These are phyloP conservation scores for Papilio glaucus DNA, from an alignment of 1,140 invertebrate species.

Conservation along the genomic window DNA sequence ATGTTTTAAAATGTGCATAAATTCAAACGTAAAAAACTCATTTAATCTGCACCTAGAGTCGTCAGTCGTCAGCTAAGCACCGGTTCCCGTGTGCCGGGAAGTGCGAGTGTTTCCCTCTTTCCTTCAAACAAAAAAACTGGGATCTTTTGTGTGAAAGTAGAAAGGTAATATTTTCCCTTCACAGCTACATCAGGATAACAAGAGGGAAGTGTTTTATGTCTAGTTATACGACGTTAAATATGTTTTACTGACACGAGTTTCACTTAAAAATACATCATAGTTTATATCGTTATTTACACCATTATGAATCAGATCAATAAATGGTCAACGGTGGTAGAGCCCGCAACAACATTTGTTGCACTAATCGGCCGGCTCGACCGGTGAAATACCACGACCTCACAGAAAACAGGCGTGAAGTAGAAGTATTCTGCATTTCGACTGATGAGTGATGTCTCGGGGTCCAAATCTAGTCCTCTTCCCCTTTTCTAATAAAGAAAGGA, in stretches of 20 bases:
- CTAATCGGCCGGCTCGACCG: too few relatives aligned
- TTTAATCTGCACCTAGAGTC: conserved; percentile 9
- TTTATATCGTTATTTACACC: too few relatives aligned
- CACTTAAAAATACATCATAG: not conserved
- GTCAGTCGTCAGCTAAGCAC: conserved; percentile 5
- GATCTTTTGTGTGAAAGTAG: conserved; percentile 19
- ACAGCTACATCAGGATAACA: conserved; percentile 20
- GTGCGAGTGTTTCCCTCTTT: conserved; percentile 18
- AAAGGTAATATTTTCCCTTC: conserved; percentile 21
- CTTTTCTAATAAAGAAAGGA: too few relatives aligned
- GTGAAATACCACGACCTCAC: too few relatives aligned
- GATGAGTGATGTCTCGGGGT: too few relatives aligned
- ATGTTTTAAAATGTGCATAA: not conserved
- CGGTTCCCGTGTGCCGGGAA: not conserved
- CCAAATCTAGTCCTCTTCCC: too few relatives aligned
- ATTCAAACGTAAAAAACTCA: conserved; percentile 3
- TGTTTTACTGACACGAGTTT: conserved; percentile 1
- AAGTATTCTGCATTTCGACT: too few relatives aligned
- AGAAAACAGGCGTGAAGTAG: too few relatives aligned
- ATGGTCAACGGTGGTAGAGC: too few relatives aligned
- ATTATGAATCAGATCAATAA: too few relatives aligned
- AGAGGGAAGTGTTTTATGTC: conserved; percentile 23
- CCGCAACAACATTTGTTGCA: too few relatives aligned
- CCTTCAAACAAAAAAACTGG: conserved; percentile 9
- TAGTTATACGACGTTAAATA: conserved; percentile 12